A percentile compares a stretch with the other conserved stretches of the same genome.
phyloP scores from a whole-genome alignment of 2,888 invertebrate species.

The Spicauda simplicius region DNA sequence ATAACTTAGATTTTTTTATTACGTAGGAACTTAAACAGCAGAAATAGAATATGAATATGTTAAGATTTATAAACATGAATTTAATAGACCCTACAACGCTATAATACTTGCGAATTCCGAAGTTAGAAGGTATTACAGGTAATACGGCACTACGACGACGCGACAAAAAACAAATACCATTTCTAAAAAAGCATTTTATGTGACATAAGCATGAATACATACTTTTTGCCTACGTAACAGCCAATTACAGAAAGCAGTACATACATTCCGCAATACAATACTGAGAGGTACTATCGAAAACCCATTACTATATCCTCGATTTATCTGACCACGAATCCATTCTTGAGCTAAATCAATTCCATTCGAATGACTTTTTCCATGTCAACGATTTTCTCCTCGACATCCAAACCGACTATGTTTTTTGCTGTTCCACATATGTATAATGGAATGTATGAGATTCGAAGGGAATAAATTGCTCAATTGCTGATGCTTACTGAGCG shows the following conservation, averaged over 20 bases:
- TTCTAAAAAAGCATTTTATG: too few species aligned
- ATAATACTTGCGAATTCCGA: too few species aligned
- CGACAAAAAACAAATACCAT: too few species aligned
- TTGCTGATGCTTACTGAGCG: background rate
- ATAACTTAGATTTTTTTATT: too few species aligned
- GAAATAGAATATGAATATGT: too few species aligned
- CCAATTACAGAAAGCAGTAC: background rate
- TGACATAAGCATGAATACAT: too few species aligned
- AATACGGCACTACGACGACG: too few species aligned
- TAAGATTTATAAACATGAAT: too few species aligned
- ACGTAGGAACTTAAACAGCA: too few species aligned
- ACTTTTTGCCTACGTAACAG: too few species aligned
- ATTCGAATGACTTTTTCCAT: slow-evolving; percentile 68
- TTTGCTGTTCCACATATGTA: slow-evolving; percentile 41
- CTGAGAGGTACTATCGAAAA: slow-evolving; percentile 39
- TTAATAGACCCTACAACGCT: too few species aligned
- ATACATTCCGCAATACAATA: slow-evolving; percentile 27
- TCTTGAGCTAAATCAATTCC: slow-evolving; percentile 68
- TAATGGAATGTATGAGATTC: background rate
- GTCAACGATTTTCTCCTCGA: slow-evolving; percentile 62
- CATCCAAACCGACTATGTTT: slow-evolving; percentile 57
- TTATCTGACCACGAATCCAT: slow-evolving; percentile 64
- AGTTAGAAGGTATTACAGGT: too few species aligned
- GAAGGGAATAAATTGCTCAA: background rate
- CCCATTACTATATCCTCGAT: slow-evolving; percentile 51